Evolutionary conservation across 2,113 vertebrate species (phyloP), one percentile per base, ranked within the genome.

Genomic region (Myrmophylax atrothorax): DNA sequence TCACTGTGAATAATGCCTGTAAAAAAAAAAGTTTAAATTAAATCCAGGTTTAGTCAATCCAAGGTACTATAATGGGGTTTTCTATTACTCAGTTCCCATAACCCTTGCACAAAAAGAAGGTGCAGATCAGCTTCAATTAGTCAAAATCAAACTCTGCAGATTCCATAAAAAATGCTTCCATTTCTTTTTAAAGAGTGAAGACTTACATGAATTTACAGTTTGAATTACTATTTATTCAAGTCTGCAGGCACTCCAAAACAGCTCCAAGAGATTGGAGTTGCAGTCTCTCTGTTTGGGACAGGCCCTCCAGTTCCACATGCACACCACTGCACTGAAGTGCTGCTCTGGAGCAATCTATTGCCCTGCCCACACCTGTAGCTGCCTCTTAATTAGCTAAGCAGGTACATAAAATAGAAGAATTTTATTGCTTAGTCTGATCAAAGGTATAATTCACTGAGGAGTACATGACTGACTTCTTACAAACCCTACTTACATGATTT

Each of bases 1-100:
- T 99, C 99, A 96, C 99, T 99, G 94, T 99, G 99, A 97, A 99
- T 97, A 58, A 99, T 99, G n/a, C 99, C 99, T 99, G 92, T 10
- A 24, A 38, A 74, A 67, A 97, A 85, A 73, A 74, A 25, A 73
- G 10, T 40, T 70, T 35, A 53, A 94, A 87, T 67, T 90, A 42
- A 97, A 50, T 17, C 18, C 17, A n/a, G 14, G 31, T 42, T 87
- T 38, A 68, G 62, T 84, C 59, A 97, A 69, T 31, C 12, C 44
- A 64, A 66, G 40, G 47, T 78, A 53, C 22, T 55, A 50, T 26
- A 35, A 18, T 7, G 16, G 31, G 1, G 7, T 3, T 28, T 47
- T 42, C 23, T 20, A 62, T 35, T 73, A 40, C 31, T 77, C 7
- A 52, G 3, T 46, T 84, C 26, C 24, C 29, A 35, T 17, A 81